Conservation (phyloP, 2,113 vertebrate species). For the Tragelaphus scriptus region DNA sequence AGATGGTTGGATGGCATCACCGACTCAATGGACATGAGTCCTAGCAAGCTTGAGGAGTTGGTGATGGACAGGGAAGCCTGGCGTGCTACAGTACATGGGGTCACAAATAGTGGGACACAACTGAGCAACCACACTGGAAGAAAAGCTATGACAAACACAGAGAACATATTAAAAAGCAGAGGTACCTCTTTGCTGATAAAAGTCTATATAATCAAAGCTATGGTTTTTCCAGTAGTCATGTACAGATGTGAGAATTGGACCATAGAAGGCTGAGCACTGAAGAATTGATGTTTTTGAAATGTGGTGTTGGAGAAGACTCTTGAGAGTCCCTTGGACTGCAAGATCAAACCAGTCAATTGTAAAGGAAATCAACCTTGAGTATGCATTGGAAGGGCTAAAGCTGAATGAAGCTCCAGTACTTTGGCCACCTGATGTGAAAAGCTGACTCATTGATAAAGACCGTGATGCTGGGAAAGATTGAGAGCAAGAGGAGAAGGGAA, state of each 20-base stretch:
- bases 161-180: background rate
- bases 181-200: background rate
- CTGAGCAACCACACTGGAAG: background rate
- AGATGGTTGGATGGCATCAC: background rate
- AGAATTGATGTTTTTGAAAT: background rate
- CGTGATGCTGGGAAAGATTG: background rate
- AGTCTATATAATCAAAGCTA: background rate
- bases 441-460: background rate
- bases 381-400: background rate
- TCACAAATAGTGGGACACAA: background rate
- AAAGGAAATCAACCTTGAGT: background rate
- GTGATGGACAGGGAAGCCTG: background rate
- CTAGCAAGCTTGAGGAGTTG: background rate
- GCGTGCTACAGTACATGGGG: background rate
- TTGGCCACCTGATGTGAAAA: background rate
- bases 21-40: background rate
- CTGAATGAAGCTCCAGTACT: background rate
- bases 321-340: background rate
- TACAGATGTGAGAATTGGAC: background rate
- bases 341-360: background rate
- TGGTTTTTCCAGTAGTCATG: background rate
- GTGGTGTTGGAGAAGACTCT: background rate
- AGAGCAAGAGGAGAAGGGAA: background rate
- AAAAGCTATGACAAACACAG: background rate
- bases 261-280: background rate